Evolutionary conservation across 2,113 vertebrate genomes (phyloP).

Genomic region (Carassius gibelio): DNA sequence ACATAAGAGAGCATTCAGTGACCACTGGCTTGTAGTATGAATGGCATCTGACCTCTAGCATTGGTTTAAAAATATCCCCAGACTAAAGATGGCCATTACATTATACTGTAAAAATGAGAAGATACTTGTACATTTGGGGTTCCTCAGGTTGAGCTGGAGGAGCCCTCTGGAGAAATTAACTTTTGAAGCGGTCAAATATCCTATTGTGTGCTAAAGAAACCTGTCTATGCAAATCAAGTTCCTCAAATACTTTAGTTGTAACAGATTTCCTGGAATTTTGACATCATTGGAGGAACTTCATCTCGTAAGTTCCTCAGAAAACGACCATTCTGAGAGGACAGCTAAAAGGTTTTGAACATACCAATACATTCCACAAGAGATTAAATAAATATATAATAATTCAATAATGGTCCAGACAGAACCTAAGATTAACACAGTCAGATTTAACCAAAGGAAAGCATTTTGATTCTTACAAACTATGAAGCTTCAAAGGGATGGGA

Average conservation of each 20-base stretch:
- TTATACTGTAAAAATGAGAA: neutral
- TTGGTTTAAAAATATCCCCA: conserved; percentile 63
- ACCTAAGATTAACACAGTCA: neutral
- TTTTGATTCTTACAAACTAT: neutral
- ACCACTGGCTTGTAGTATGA: conserved; percentile 61
- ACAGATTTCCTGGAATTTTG: neutral
- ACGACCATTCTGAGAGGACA: neutral
- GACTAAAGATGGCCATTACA: conserved; percentile 16
- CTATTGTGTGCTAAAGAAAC: neutral
- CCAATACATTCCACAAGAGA: neutral
- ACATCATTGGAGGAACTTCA: neutral
- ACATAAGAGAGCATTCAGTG: conserved; percentile 60
- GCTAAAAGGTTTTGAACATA: neutral
- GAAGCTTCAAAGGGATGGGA: neutral
- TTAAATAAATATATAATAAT: neutral
- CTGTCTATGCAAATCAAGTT: neutral
- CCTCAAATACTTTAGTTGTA: neutral
- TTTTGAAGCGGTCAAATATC: neutral
- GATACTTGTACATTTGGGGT: neutral
- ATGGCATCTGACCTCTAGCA: conserved; percentile 70
- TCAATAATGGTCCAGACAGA: too few relatives aligned
- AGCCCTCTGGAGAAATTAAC: neutral
- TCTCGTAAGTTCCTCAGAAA: too few relatives aligned
- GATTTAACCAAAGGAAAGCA: neutral
- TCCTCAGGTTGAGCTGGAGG: neutral